phyloP scores from a whole-genome alignment of 2,797 vertebrate genomes.

The Falco rusticolus region DNA sequence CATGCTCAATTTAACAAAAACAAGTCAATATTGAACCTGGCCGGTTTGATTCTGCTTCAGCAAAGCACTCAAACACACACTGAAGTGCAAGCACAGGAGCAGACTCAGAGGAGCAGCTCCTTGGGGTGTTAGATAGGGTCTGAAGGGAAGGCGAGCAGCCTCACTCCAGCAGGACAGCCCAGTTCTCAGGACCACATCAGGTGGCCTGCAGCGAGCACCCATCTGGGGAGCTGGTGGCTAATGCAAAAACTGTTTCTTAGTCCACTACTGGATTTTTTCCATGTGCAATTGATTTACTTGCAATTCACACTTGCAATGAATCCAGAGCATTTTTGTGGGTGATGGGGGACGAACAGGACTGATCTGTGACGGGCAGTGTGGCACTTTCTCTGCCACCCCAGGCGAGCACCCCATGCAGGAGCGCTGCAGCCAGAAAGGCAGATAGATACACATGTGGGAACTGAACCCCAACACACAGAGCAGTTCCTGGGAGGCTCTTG shows the following conservation, averaged over 20 bases:
- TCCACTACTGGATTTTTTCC: not conserved
- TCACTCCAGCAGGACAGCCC: rapidly evolving
- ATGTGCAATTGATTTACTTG: rapidly evolving
- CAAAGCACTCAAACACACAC: not conserved
- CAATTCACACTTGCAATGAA: not conserved
- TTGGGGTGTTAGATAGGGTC: not conserved
- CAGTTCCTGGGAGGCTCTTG: not conserved
- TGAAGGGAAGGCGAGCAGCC: not conserved
- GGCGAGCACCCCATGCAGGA: not conserved
- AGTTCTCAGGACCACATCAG: not conserved
- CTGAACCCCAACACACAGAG: not conserved
- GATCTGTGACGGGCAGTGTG: rapidly evolving
- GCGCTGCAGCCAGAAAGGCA: not conserved
- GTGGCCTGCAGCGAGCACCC: rapidly evolving
- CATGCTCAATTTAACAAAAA: not conserved
- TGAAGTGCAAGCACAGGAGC: not conserved
- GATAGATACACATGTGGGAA: not conserved
- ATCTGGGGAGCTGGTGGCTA: not conserved
- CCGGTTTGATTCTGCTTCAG: not conserved
- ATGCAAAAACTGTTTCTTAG: not conserved
- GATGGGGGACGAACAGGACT: not conserved
- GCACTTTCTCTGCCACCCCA: not conserved
- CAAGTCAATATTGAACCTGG: not conserved
- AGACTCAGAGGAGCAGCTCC: not conserved
- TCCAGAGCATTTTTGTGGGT: rapidly evolving